Evolutionary conservation across 2,797 vertebrate species (phyloP), one percentile per base, ranked within the genome.

Genomic region (Apogon hyalosoma): DNA sequence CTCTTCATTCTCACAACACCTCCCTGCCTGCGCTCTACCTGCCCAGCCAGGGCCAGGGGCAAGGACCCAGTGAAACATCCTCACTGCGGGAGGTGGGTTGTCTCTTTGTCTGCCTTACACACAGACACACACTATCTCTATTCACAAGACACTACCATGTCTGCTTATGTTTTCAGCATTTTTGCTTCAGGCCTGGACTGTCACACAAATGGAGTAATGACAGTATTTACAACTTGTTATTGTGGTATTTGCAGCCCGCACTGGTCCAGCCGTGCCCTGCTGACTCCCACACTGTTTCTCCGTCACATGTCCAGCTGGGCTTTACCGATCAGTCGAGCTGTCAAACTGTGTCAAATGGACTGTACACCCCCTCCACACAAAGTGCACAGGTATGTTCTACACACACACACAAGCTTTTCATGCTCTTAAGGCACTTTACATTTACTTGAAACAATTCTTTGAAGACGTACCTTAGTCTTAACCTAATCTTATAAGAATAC

Each of bases 11-110:
- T 57, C 91, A 95, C 90, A 96, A 97, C 89, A 94, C 93, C 42
- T 97, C 96, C 62, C 91, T 97, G 66, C 96, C 96, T 1, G 87
- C 95, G 13, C 93, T 98, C 69, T 95, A 95, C 83, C 92, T 97
- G 87, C 90, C 95, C 68, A 93, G 93, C 75, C 93, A 93, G 65
- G 84, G 77, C 77, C 89, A 74, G 57, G 64, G 88, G 61, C 92
- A 88, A 54, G 92, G 87, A 63, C 28, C 85, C 55, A 61, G 33
- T 10, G 88, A 94, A 63, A 69, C 73, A 1, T 87, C 49, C 69
- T 70, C 85, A 12, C 85, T 75, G 67, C 83, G 49, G 18, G 90
- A 93, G 47, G 94, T 94, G 82, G 43, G 87, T 85, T 16, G 2
- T 38, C 21, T 64, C 49, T 64, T 18, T 54, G 14, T 67, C 18